Base-by-base conservation (phyloP, 1,140 invertebrate genomes). In the Aradophagus sp. region DNA sequence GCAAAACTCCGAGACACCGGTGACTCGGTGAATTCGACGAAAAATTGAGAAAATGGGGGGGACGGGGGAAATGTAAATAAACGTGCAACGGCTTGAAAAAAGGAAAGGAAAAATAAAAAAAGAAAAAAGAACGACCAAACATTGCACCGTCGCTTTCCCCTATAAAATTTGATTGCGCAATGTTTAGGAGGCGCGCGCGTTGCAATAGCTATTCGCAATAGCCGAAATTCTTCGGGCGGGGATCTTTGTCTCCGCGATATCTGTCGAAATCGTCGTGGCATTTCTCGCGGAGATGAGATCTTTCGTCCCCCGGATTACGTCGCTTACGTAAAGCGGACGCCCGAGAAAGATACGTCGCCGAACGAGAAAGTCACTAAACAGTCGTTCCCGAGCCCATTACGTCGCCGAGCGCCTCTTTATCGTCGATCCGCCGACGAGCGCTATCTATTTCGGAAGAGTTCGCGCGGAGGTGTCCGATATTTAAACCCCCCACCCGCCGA, bases 321-420 rank as follows among this genome's bases (percentile, higher is more conserved):
- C 13, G 29, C 35, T 80, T 81, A 80, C 73, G 74, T 61, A 38
- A 36, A 47, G 48, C 52, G 63, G 65, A 62, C 39, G 45, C 68
- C 69, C 62, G 74, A 50, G 48, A 66, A 73, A 65, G 71, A 69
- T 39, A 48, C 65, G 67, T 67, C 59, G 39, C 26, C 44, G 56
- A n/a, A 50, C 65, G 74, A 69, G 71, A 71, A 77, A 79, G 62
- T 76, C 48, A 42, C 38, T 26, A 38, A 63, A 56, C 35, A 62
- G 61, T 50, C 36, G 36, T 48, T 55, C 39, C 34, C 42, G 29
- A 34, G 44, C 17, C 44, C 17, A 7, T 27, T 32, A 19, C 17
- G 11, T 1, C 13, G 26, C 3, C 34, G 11, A 32, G n/a, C 32
- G 10, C 34, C 44, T 45, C 31, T 63, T 63, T 63, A 63, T 53